Base-by-base conservation (phyloP, 2,888 invertebrate species). In the Acrobasis repandana region DNA sequence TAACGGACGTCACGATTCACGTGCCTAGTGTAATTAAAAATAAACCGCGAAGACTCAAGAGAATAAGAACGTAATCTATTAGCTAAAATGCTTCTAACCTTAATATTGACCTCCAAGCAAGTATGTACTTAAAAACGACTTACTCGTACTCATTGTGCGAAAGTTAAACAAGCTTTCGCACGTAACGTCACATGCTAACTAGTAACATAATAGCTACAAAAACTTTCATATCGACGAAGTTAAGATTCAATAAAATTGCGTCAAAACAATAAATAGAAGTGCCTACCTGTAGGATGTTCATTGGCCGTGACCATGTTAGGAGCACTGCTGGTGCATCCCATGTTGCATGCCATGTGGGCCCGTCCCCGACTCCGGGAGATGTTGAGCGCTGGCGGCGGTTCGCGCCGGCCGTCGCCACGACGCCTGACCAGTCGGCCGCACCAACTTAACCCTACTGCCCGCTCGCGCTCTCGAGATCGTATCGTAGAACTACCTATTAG, bases 321-420 rank as follows among this genome's bases (percentile, higher is more conserved):
- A 74, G 85, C 78, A 82, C 91, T 92, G 83, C 88, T 90, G 58
- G 89, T 90, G 82, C 91, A 92, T 74, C 91, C 91, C 91, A 92
- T 92, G 77, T 66, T 85, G 80, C 73, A 70, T 73, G 63, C 38
- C 69, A 73, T 71, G 64, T 34, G 34, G 52, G 67, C 67, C 63
- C 36, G 56, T 47, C 58, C 48, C 49, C 58, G 62, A 52, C 34
- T 46, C 54, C 54, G 63, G 63, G 63, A 61, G 64, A 70, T 66
- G 63, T 69, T 66, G 68, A 63, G 59, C 38, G 48, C 43, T 5
- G 63, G 59, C 62, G 65, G 63, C 69, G 63, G 65, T 50, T 38
- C 60, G 68, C 67, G 67, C 58, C 58, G 61, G 69, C 69, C 67
- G 69, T 58, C 62, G 61, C 65, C 65, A 62, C 67, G 64, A 62